Evolutionary conservation across 1,140 invertebrate species (phyloP).

Genomic region (Lysiphlebus fabarum): DNA sequence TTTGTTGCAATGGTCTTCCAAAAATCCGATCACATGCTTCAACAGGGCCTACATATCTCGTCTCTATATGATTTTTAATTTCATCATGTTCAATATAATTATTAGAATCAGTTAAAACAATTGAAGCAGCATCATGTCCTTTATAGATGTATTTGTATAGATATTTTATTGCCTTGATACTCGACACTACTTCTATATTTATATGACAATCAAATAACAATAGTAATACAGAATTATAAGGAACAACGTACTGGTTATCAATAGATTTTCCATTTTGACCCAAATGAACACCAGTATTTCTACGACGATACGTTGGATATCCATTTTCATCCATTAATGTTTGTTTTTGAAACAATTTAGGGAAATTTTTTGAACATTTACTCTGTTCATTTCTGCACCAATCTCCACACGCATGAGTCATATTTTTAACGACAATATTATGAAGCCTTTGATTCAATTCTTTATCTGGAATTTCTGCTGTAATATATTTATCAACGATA

Average conservation of each 20-base stretch:
- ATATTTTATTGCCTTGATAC: conserved; percentile 5
- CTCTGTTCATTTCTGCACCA: conserved; percentile 40
- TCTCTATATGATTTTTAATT: conserved; percentile 22
- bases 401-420: conserved; percentile 40
- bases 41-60: conserved; percentile 23
- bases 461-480: conserved; percentile 55
- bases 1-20: conserved; percentile 20
- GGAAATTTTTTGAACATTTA: conserved; percentile 42
- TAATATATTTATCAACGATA: conserved; percentile 37
- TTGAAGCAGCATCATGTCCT: conserved; percentile 18
- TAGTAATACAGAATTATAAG: conserved; percentile 18
- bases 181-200: conserved; percentile 12
- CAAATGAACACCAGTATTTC: too few species aligned
- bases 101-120: neutral
- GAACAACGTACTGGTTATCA: conserved; percentile 35
- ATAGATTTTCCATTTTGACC: too few species aligned
- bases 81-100: conserved; percentile 15
- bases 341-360: conserved; percentile 27
- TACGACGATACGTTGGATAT: too few species aligned
- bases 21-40: conserved; percentile 21
- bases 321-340: neutral
- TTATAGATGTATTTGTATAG: conserved; percentile 10
- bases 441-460: conserved; percentile 40
- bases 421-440: conserved; percentile 38
- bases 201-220: conserved; percentile 5